phyloP scores from a whole-genome alignment of 2,888 invertebrate species.

The Muscina levida region DNA sequence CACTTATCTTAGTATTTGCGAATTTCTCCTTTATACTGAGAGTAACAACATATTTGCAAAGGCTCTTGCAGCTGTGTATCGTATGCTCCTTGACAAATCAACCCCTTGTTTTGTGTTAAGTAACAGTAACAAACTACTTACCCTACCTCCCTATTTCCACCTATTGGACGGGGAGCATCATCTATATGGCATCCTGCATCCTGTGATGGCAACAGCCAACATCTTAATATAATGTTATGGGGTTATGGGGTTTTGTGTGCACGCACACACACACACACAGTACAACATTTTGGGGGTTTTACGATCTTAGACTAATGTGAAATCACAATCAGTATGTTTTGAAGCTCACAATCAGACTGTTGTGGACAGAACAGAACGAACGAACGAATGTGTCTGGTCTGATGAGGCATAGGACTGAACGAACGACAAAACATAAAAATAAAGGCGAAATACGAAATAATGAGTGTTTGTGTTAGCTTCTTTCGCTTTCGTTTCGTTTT shows the following conservation, averaged over 20 bases:
- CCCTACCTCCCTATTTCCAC: constrained; percentile 3
- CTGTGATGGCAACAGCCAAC: neutral
- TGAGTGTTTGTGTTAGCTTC: constrained; percentile 15
- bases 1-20: no score
- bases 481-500: constrained; percentile 31
- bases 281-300: constrained; percentile 29
- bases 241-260: no score
- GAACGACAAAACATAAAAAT: neutral
- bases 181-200: neutral
- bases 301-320: constrained; percentile 25
- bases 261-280: no score
- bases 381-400: constrained; percentile 18
- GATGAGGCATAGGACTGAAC: neutral
- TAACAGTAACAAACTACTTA: neutral
- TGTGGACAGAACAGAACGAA: constrained; percentile 25
- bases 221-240: constrained; percentile 20
- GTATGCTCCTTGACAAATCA: neutral
- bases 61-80: no score
- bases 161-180: no score
- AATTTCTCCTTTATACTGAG: no score
- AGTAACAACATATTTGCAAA: no score
- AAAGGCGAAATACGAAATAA: constrained; percentile 19
- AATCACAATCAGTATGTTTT: constrained; percentile 40
- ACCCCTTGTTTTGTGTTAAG: neutral
- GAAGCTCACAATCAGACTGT: constrained; percentile 42